Conservation (phyloP, 2,113 vertebrate species). For the Typhlomys cinereus region DNA sequence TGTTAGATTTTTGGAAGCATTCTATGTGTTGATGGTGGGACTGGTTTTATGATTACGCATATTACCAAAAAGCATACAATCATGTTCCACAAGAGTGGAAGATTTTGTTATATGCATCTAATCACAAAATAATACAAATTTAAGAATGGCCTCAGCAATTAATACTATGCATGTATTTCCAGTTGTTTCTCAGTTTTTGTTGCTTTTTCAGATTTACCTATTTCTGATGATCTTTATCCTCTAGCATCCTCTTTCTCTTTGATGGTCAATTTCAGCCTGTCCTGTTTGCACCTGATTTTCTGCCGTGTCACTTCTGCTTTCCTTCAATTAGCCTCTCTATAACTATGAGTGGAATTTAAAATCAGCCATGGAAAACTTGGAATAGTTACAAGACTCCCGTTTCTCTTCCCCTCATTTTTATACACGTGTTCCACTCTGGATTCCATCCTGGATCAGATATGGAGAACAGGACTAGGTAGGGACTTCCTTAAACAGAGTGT, state of each 20-base stretch:
- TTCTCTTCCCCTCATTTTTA: neutral
- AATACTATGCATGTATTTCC: neutral
- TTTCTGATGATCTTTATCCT: rapidly evolving
- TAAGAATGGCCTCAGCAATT: neutral
- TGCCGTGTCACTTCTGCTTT: neutral
- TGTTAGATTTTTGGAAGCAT: neutral
- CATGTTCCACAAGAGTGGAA: neutral
- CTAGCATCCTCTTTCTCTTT: neutral
- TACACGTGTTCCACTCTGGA: neutral
- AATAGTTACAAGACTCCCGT: too few species aligned
- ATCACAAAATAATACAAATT: neutral
- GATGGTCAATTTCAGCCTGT: neutral
- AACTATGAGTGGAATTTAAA: neutral
- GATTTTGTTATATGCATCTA: neutral
- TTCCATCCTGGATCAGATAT: neutral
- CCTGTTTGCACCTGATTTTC: neutral
- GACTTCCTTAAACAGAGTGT: neutral
- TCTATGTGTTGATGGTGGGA: neutral
- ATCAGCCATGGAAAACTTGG: neutral
- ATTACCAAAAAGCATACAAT: neutral
- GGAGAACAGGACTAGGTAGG: rapidly evolving
- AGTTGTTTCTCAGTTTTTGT: neutral
- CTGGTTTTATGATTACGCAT: too few species aligned
- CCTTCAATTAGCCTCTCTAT: neutral
- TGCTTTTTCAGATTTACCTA: neutral